phyloP scores from a whole-genome alignment of 2,888 invertebrate species.

The Eupithecia centaureata region DNA sequence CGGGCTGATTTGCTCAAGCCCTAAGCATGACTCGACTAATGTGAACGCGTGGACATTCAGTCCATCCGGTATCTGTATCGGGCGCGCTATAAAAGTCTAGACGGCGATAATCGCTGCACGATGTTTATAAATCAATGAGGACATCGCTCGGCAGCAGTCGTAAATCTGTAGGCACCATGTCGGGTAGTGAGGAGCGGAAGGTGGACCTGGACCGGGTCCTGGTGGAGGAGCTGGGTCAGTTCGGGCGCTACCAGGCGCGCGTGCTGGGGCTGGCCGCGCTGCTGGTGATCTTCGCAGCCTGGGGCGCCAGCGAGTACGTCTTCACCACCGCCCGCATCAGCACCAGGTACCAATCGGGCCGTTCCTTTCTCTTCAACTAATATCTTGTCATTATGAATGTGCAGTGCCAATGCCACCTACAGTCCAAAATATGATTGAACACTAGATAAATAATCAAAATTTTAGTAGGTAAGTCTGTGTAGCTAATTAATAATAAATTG shows the following conservation, averaged over 20 bases:
- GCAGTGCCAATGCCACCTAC: too few species aligned
- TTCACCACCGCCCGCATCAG: slow-evolving; percentile 72
- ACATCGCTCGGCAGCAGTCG: neutral
- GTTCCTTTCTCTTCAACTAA: neutral
- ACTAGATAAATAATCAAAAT: too few species aligned
- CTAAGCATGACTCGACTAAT: neutral
- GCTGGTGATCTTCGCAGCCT: slow-evolving; percentile 61
- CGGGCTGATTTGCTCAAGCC: too few species aligned
- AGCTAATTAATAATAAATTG: too few species aligned
- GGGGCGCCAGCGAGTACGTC: slow-evolving; percentile 64
- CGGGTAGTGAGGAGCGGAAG: slow-evolving; percentile 21
- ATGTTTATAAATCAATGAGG: slow-evolving; percentile 25
- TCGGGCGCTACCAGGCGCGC: slow-evolving; percentile 65
- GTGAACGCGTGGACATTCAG: too few species aligned
- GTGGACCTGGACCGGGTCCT: slow-evolving; percentile 41
- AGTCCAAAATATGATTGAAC: too few species aligned
- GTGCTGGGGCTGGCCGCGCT: slow-evolving; percentile 53
- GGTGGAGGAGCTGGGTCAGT: slow-evolving; percentile 70
- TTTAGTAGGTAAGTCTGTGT: too few species aligned
- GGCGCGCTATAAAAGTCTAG: slow-evolving; percentile 16
- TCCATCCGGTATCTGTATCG: slow-evolving; percentile 10
- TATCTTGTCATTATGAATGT: too few species aligned
- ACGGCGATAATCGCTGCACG: slow-evolving; percentile 10
- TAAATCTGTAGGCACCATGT: slow-evolving; percentile 20
- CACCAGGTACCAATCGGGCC: slow-evolving; percentile 60